Evolutionary conservation across 2,113 vertebrate genomes (phyloP), one percentile per base, ranked within the genome.

Genomic region (Planiliza haematocheilus): DNA sequence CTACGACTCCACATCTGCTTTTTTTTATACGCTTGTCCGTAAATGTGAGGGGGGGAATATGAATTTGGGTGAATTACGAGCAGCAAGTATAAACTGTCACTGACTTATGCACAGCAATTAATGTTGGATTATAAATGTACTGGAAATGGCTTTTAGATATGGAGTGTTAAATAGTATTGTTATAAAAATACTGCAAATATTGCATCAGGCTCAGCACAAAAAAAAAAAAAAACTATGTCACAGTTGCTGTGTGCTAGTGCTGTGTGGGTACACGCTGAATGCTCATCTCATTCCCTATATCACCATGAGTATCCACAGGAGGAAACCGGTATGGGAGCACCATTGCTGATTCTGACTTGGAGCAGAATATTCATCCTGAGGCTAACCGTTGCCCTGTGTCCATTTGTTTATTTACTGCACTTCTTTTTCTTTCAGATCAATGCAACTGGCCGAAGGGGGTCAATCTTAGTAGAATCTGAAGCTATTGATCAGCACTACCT

Each of bases 401-500:
- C 60, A 24, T 59, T n/a, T n/a, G 76, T 88, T 84, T 86, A 73
- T 79, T 77, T 78, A 75, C 79, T 37, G 39, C 60, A 37, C 65
- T 41, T 61, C 79, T 18, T 50, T 74, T 63, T 30, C 2, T 66
- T 72, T 34, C 37, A 66, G 66, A 91, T 92, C 86, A 71, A 87
- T 89, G 60, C 39, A 75, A 81, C 87, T 86, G 75, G 72, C 84
- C 79, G 70, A 48, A 65, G 59, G 77, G 87, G 80, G 84, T 86
- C 74, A 82, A 21, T 85, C 65, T 86, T 85, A 90, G 91, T 90
- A 68, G 57, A 87, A 86, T 86, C 45, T 85, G 55, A 81, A 67
- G 79, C 74, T 64, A 87, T 81, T 83, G 81, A 91, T 92, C 78
- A 88, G 57, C 53, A 67, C 74, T 67, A 39, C 66, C 68, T 85